Conservation (phyloP, 2,797 vertebrate genomes). For the Caiman crocodilus region DNA sequence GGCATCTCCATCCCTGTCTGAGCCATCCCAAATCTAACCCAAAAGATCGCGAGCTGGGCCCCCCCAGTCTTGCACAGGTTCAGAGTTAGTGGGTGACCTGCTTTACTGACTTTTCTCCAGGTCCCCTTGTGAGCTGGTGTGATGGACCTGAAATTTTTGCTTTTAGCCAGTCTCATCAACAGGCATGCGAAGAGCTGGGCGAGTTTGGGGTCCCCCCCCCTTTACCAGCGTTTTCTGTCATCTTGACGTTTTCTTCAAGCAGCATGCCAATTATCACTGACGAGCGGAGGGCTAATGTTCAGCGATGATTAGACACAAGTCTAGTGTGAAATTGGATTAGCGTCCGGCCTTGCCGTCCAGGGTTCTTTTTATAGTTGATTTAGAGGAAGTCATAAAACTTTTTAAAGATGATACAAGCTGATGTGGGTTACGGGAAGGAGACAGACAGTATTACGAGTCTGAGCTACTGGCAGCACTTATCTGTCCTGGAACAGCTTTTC, state of each 20-base stretch:
- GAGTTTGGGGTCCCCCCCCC: too few species aligned
- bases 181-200: too few species aligned
- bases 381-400: slow-evolving; percentile 65
- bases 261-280: slow-evolving; percentile 69
- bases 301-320: slow-evolving; percentile 72
- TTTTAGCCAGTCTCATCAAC: background rate
- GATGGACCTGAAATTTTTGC: background rate
- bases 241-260: slow-evolving; percentile 43
- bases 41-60: too few species aligned
- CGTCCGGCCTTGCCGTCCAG: background rate
- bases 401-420: slow-evolving; percentile 3
- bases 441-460: background rate
- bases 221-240: slow-evolving; percentile 59
- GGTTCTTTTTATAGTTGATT: slow-evolving; percentile 58
- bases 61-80: too few species aligned
- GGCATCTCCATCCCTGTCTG: too few species aligned
- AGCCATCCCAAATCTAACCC: too few species aligned
- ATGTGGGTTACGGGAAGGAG: background rate
- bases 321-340: slow-evolving; percentile 76
- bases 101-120: slow-evolving; percentile 22
- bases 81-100: too few species aligned
- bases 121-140: background rate
- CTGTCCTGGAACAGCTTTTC: background rate
- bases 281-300: slow-evolving; percentile 73
- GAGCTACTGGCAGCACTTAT: background rate